These are phyloP conservation scores for Pteropus rufus DNA, from an alignment of 2,797 vertebrate genomes.

Conservation along the genomic window DNA sequence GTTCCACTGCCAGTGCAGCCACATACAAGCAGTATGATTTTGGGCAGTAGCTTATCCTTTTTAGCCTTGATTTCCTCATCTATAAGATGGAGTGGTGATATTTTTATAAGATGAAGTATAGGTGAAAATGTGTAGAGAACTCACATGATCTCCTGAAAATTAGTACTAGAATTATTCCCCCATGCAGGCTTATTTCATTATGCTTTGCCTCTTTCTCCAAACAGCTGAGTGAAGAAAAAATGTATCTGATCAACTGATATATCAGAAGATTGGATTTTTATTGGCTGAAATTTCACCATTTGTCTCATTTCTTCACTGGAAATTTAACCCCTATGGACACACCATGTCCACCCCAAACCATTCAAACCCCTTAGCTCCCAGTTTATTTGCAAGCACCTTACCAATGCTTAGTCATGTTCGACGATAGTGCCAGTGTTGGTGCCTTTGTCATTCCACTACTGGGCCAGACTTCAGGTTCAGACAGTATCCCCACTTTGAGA, in stretches of 20 bases:
- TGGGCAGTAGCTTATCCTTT: not conserved
- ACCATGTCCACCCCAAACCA: not conserved
- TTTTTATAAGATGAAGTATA: slow-evolving; percentile 42
- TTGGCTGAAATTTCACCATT: slow-evolving; percentile 27
- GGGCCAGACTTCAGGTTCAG: not conserved
- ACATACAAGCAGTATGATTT: slow-evolving; percentile 16
- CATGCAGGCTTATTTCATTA: slow-evolving; percentile 1
- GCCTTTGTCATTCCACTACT: not conserved
- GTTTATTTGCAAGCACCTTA: not conserved
- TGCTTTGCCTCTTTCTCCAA: slow-evolving; percentile 41
- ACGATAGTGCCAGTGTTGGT: not conserved
- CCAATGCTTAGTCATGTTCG: slow-evolving; percentile 30
- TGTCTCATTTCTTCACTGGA: slow-evolving; percentile 10
- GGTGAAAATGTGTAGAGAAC: slow-evolving; percentile 1
- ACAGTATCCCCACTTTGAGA: not conserved
- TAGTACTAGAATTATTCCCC: slow-evolving; percentile 32
- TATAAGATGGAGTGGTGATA: not conserved
- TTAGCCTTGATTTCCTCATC: not conserved
- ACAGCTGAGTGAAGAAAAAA: slow-evolving; percentile 38
- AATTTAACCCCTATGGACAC: not conserved
- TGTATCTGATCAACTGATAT: not conserved
- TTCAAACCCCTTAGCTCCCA: not conserved
- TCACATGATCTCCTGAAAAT: slow-evolving; percentile 14
- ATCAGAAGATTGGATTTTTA: not conserved
- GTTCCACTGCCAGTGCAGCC: not conserved